Evolutionary conservation across 1,140 invertebrate genomes (phyloP).

Genomic region (Condylostylus longicornis): DNA sequence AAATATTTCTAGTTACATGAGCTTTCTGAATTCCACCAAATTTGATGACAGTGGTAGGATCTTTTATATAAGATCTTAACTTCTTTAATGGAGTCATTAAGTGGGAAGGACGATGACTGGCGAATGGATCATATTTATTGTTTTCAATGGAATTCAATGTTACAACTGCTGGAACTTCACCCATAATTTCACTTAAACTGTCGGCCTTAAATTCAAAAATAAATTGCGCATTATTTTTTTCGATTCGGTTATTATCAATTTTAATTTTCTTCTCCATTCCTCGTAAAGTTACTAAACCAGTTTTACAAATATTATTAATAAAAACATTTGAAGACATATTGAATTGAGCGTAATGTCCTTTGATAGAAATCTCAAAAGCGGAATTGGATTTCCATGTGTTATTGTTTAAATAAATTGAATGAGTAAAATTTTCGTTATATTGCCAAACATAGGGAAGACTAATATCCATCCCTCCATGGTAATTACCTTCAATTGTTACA

Average conservation of each 20-base stretch:
- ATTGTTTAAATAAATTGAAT: conserved; percentile 71
- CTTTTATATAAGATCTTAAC: conserved; percentile 30
- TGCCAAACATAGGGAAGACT: conserved; percentile 85
- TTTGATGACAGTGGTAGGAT: conserved; percentile 71
- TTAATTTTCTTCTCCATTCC: conserved; percentile 95
- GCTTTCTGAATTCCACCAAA: conserved; percentile 92
- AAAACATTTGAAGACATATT: conserved; percentile 78
- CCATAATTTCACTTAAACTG: conserved; percentile 87
- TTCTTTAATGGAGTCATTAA: conserved; percentile 9
- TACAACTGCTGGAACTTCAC: conserved; percentile 65
- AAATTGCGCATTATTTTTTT: conserved; percentile 66
- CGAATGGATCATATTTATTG: conserved; percentile 40
- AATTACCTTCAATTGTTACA: conserved; percentile 73
- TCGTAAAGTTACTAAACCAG: conserved; percentile 65
- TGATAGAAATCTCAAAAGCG: conserved; percentile 70
- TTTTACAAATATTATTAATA: conserved; percentile 66
- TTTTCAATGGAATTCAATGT: conserved; percentile 59
- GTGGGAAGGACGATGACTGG: conserved; percentile 14
- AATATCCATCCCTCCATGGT: conserved; percentile 67
- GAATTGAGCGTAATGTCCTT: conserved; percentile 78
- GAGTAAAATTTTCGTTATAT: conserved; percentile 87
- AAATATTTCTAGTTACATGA: conserved; percentile 75
- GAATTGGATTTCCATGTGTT: conserved; percentile 74
- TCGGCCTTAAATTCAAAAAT: conserved; percentile 79
- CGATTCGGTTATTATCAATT: conserved; percentile 63